phyloP scores from a whole-genome alignment of 53 echinoderm and acorn worm genomes.

The Luidia sarsii region DNA sequence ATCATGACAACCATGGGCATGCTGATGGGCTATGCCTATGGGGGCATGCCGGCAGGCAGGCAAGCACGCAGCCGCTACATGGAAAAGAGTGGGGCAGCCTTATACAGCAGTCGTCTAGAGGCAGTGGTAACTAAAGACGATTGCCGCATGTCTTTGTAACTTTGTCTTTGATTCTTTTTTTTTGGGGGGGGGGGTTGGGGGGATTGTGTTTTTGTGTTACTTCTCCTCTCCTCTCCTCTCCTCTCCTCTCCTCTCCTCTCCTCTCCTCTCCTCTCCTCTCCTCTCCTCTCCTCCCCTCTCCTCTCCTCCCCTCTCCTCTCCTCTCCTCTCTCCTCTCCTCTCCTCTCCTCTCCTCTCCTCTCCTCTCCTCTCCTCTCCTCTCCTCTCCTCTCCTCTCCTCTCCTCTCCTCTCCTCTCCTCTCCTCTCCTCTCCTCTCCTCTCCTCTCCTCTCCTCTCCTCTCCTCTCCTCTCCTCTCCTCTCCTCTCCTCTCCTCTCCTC shows the following conservation, averaged over 20 bases:
- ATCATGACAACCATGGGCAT: conserved; percentile 69
- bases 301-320: not conserved
- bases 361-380: too few relatives aligned
- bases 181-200: not conserved
- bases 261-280: too few relatives aligned
- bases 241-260: too few relatives aligned
- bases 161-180: not conserved
- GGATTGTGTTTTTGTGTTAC: too few relatives aligned
- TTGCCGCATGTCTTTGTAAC: not conserved
- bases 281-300: too few relatives aligned
- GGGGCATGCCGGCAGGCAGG: conserved; percentile 83
- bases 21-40: conserved; percentile 72
- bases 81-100: conserved; percentile 65
- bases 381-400: too few relatives aligned
- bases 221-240: too few relatives aligned
- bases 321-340: not conserved
- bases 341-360: not conserved
- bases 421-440: too few relatives aligned
- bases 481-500: too few relatives aligned
- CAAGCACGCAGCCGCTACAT: conserved; percentile 76
- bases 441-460: too few relatives aligned
- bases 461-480: too few relatives aligned
- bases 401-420: too few relatives aligned
- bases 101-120: conserved; percentile 78
- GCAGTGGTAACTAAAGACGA: conserved; percentile 80